These are phyloP conservation scores for Anneissia japonica DNA, from an alignment of 35 echinoderm and acorn worm genomes.

Conservation along the genomic window DNA sequence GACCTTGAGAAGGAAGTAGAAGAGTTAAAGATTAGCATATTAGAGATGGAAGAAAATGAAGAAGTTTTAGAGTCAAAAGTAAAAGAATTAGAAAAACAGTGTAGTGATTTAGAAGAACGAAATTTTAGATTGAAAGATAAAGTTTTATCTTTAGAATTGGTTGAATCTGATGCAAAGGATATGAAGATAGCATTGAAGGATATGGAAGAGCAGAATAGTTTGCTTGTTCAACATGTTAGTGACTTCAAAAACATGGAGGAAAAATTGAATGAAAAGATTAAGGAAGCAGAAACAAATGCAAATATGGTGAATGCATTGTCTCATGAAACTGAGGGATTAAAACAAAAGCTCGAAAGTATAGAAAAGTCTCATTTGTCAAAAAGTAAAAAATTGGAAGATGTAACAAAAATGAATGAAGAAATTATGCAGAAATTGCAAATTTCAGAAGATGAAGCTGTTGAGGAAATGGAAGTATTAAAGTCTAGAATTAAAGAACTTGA, in stretches of 20 bases:
- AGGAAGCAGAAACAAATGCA: neutral
- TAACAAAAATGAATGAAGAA: neutral
- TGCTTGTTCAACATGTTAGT: neutral
- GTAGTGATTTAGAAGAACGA: neutral
- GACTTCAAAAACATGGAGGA: neutral
- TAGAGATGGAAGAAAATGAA: slow-evolving; percentile 45
- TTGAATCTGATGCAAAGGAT: neutral
- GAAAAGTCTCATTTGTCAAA: neutral
- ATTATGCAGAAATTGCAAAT: neutral
- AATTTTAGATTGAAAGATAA: neutral
- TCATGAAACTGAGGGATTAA: neutral
- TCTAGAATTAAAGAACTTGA: neutral
- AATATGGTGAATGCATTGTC: neutral
- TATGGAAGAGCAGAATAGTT: neutral
- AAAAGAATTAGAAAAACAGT: neutral
- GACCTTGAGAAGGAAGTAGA: neutral
- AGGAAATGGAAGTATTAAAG: neutral
- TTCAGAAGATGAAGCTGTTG: neutral
- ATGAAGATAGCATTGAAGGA: neutral
- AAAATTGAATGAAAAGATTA: neutral
- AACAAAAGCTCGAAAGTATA: neutral
- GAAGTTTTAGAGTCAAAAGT: slow-evolving; percentile 39
- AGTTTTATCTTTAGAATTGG: neutral
- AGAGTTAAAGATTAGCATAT: slow-evolving; percentile 25
- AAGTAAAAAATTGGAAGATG: neutral